Base-by-base conservation (phyloP, 2,797 vertebrate genomes). In the Adrianichthys oophorus region DNA sequence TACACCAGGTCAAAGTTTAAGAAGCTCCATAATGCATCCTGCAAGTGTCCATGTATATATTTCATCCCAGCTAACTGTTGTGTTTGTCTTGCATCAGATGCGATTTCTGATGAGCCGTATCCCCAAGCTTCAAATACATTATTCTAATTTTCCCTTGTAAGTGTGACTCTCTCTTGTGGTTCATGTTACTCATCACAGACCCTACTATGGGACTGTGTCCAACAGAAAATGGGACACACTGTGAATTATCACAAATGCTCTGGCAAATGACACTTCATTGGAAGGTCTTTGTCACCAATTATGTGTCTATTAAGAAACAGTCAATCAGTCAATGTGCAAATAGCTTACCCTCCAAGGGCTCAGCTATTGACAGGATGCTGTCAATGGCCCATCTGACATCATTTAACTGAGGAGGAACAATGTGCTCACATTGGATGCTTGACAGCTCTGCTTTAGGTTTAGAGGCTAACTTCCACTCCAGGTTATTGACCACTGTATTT, bases 251-350 rank as follows among this genome's bases (percentile, higher is more conserved):
- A 89, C 92, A 90, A 92, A 91, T 84, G 88, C 88, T 90, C 89
- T 85, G 90, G 89, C 91, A 91, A 92, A 91, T 93, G 93, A 93
- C 93, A 94, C 92, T 95, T 94, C 87, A 94, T 95, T 92, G 93
- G 91, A 95, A 96, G 93, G 92, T 94, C 95, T 96, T 96, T 97
- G 94, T 96, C 95, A 95, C 95, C 95, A 98, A 98, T 98, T 98
- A 98, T 92, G 88, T 97, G 96, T 98, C 95, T 95, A 97, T 98
- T 98, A 98, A 98, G 93, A 92, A 94, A 90, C 91, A 96, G 95
- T 98, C 95, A 97, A 95, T 97, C 95, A 95, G 93, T 91, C 92
- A 90, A 88, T 92, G 92, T 93, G 93, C 93, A 93, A 95, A 95
- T 92, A 93, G 90, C 90, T 87, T 87, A 90, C 90, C 93, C 92